Percentiles rank a stretch among this genome's conserved stretches.
Conservation (phyloP, 2,113 vertebrate species). For the Rhineura floridana region DNA sequence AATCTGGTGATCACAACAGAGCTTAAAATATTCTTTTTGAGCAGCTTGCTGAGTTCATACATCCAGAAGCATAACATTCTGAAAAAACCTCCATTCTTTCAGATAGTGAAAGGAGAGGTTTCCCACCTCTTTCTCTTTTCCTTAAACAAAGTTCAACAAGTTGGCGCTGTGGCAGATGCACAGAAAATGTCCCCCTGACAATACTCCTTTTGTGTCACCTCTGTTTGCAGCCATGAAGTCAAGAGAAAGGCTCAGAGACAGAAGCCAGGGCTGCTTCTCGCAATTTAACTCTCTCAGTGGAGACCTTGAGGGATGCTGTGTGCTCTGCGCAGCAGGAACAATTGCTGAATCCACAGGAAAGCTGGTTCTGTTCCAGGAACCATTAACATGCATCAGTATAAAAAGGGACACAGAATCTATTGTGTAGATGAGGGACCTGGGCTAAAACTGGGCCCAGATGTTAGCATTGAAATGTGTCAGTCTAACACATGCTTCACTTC, state of each 20-base stretch:
- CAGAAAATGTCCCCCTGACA: background rate
- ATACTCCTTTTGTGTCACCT: background rate
- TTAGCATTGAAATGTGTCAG: background rate
- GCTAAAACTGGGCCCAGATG: background rate
- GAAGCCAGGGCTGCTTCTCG: background rate
- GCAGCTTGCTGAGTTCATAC: constrained; percentile 24
- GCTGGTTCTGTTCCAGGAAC: background rate
- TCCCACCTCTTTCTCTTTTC: background rate
- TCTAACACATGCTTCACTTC: background rate
- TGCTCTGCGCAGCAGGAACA: background rate
- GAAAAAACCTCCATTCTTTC: background rate
- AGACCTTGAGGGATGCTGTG: background rate
- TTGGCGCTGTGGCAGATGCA: background rate
- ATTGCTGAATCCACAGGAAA: background rate
- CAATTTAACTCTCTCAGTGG: background rate
- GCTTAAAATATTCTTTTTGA: constrained; percentile 21
- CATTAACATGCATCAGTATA: background rate
- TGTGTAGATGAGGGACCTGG: background rate
- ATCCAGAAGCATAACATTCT: constrained; percentile 1
- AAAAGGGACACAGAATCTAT: background rate
- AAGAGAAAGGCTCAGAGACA: background rate
- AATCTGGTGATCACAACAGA: background rate
- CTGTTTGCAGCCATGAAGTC: background rate
- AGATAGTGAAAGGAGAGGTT: background rate
- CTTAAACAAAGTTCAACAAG: background rate